These are phyloP conservation scores for Hippocampus guttulatus DNA, from an alignment of 2,113 vertebrate species.

Conservation along the genomic window DNA sequence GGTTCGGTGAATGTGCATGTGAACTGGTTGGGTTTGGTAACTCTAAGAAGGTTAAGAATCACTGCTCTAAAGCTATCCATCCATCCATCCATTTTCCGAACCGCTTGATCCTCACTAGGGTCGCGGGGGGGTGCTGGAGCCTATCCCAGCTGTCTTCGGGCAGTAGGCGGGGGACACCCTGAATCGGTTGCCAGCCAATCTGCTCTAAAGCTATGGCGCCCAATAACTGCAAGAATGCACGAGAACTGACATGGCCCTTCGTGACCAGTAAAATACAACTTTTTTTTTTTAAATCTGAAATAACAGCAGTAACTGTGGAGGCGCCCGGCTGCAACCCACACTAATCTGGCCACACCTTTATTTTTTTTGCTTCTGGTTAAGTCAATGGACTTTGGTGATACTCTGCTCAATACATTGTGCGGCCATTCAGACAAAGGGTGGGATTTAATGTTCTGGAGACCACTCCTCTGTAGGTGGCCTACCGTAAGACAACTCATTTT, in stretches of 20 bases:
- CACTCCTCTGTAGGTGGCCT: slow-evolving; percentile 57
- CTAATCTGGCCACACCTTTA: slow-evolving; percentile 53
- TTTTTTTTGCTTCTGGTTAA: slow-evolving; percentile 32
- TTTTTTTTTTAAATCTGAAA: slow-evolving; percentile 48
- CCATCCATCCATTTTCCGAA: no score
- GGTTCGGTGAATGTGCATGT: no score
- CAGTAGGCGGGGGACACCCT: no score
- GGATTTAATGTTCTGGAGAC: slow-evolving; percentile 40
- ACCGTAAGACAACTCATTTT: slow-evolving; percentile 51
- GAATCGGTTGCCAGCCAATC: no score
- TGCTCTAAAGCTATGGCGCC: slow-evolving; percentile 16
- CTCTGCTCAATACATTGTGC: slow-evolving; percentile 25
- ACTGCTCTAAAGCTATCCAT: slow-evolving; percentile 1
- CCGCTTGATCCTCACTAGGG: no score
- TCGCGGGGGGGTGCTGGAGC: no score
- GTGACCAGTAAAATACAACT: slow-evolving; percentile 50
- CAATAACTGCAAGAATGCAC: slow-evolving; percentile 33
- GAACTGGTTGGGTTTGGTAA: no score
- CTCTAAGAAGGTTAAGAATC: no score
- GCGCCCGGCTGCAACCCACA: slow-evolving; percentile 46
- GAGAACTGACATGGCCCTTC: slow-evolving; percentile 32
- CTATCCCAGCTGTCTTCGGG: no score
- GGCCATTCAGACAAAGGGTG: slow-evolving; percentile 42
- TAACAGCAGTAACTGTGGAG: slow-evolving; percentile 59
- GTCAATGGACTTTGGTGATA: slow-evolving; percentile 24